Evolutionary conservation across 2,797 vertebrate genomes (phyloP).

Genomic region (Cossypha niveicapilla): DNA sequence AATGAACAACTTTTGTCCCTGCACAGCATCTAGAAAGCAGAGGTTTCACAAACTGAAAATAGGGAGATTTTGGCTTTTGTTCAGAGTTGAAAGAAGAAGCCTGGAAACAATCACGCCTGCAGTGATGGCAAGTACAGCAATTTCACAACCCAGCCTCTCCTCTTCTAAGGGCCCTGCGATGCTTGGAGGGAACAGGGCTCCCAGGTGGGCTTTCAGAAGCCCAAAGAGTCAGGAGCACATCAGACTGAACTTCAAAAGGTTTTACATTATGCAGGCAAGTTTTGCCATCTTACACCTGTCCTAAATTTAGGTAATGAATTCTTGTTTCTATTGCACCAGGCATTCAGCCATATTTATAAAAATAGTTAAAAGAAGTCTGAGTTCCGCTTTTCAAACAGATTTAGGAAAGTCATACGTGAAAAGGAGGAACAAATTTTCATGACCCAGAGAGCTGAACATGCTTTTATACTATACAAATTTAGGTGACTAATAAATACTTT

Average conservation of each 20-base stretch:
- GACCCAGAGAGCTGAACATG: not conserved
- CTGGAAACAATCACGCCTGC: not conserved
- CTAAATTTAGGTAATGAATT: not conserved
- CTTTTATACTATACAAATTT: not conserved
- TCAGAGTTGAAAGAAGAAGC: not conserved
- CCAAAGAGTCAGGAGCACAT: not conserved
- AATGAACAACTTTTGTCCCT: not conserved
- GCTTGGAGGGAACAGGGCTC: not conserved
- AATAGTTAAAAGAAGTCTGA: not conserved
- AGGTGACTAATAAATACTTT: not conserved
- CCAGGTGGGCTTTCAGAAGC: not conserved
- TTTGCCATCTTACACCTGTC: not conserved
- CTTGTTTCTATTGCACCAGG: not conserved
- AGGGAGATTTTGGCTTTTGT: not conserved
- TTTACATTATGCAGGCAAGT: not conserved
- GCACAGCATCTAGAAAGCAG: not conserved
- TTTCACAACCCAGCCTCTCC: not conserved
- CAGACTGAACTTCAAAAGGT: not conserved
- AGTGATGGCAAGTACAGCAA: not conserved
- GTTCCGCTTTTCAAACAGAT: not conserved
- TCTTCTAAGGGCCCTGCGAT: not conserved
- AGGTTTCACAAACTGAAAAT: not conserved
- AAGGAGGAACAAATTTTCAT: not conserved
- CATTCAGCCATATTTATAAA: not conserved
- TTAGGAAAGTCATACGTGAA: fast-evolving